phyloP scores from a whole-genome alignment of 2,888 invertebrate species.

The Gymnocheta viridis region DNA sequence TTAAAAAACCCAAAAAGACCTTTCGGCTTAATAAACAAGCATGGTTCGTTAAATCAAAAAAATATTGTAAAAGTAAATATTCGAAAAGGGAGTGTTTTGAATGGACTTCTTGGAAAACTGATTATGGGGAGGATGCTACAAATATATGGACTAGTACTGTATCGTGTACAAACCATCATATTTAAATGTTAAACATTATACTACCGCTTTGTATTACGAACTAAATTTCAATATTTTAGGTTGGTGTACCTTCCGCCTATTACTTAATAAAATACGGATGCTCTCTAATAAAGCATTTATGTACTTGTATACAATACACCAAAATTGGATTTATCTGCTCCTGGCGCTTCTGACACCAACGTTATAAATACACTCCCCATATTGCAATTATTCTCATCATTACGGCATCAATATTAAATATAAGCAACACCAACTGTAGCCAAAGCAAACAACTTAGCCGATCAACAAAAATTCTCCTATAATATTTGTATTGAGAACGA shows the following conservation, averaged over 20 bases:
- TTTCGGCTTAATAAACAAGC: no score
- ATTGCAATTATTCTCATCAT: slow-evolving; percentile 64
- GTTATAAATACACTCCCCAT: slow-evolving; percentile 59
- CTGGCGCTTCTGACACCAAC: slow-evolving; percentile 71
- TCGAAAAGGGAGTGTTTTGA: no score
- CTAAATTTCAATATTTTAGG: no score
- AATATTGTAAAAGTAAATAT: no score
- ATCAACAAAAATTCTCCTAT: neutral
- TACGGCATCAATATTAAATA: slow-evolving; percentile 55
- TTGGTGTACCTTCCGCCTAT: slow-evolving; percentile 36
- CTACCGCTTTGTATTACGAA: no score
- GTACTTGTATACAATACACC: slow-evolving; percentile 61
- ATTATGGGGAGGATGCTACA: no score
- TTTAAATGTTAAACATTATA: no score
- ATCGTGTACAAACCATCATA: no score
- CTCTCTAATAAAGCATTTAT: slow-evolving; percentile 58
- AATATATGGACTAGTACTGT: no score
- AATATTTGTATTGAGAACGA: slow-evolving; percentile 10
- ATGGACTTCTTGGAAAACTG: no score
- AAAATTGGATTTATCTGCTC: slow-evolving; percentile 73
- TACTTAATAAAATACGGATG: slow-evolving; percentile 50
- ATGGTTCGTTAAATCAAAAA: no score
- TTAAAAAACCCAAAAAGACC: no score
- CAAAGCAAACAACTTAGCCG: slow-evolving; percentile 6
- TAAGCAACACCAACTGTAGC: neutral